Conservation (phyloP, 2,888 invertebrate species). For the Xestia ashworthii region DNA sequence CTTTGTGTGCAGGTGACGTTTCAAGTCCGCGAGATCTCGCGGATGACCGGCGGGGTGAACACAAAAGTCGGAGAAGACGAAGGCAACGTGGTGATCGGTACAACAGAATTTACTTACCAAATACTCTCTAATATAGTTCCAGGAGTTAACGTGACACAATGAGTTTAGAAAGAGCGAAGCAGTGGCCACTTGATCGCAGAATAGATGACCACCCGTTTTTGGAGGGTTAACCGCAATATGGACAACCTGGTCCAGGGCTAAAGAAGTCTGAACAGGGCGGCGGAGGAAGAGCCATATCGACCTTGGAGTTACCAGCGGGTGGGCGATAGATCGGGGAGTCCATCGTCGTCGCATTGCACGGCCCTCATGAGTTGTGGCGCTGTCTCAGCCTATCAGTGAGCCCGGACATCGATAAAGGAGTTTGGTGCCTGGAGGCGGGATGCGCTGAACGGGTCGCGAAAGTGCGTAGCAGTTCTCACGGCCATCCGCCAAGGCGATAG, state of each 20-base stretch:
- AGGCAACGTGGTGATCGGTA: conserved; percentile 94
- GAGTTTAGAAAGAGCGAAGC: neutral
- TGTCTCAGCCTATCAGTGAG: too few relatives aligned
- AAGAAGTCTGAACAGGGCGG: too few relatives aligned
- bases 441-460: too few relatives aligned
- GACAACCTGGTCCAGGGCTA: neutral
- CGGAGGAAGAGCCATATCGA: too few relatives aligned
- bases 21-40: conserved; percentile 95
- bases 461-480: too few relatives aligned
- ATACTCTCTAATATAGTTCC: neutral
- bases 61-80: conserved; percentile 98
- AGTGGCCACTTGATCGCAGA: neutral
- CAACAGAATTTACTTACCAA: neutral
- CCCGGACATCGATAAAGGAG: too few relatives aligned
- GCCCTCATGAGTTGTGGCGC: too few relatives aligned
- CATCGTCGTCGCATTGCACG: too few relatives aligned
- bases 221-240: neutral
- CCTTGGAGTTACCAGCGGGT: too few relatives aligned
- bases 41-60: conserved; percentile 96
- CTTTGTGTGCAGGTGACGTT: conserved; percentile 93
- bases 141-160: neutral
- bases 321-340: too few relatives aligned
- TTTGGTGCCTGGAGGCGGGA: too few relatives aligned
- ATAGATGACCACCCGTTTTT: neutral
- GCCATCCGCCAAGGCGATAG: too few relatives aligned